Percentiles rank a stretch among this genome's conserved stretches.
These are phyloP conservation scores for Heterohyrax brucei DNA, from an alignment of 2,797 vertebrate species.

Conservation along the genomic window DNA sequence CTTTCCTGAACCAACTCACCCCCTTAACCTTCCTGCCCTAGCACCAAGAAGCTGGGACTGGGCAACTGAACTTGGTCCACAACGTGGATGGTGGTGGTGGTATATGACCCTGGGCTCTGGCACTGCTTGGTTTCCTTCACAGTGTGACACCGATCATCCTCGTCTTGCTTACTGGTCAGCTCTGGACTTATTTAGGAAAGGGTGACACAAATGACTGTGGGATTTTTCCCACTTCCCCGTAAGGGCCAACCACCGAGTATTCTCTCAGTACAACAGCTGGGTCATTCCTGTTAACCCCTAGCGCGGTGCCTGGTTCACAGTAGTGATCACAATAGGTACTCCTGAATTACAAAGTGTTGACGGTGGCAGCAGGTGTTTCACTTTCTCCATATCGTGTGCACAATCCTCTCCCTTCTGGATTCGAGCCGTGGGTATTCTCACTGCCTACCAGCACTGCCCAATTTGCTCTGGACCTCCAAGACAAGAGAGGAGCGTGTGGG, in stretches of 20 bases:
- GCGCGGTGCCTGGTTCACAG: not conserved
- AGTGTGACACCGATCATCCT: not conserved
- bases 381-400: conserved; percentile 33
- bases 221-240: not conserved
- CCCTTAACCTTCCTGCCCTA: not conserved
- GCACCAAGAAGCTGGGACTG: not conserved
- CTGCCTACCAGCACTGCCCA: not conserved
- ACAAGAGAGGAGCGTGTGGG: not conserved
- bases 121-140: conserved; percentile 9
- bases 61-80: not conserved
- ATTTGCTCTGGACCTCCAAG: conserved; percentile 35
- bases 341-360: conserved; percentile 41
- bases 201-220: not conserved
- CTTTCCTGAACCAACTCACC: conserved; percentile 11
- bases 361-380: conserved; percentile 52
- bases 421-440: not conserved
- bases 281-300: not conserved
- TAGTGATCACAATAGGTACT: not conserved
- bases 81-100: not conserved
- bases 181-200: conserved; percentile 48
- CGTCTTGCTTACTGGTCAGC: not conserved
- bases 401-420: not conserved
- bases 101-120: not conserved
- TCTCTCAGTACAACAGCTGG: not conserved
- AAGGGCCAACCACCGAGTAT: not conserved